Conservation (phyloP, 2,797 vertebrate genomes). For the Rhyacichthys aspro region DNA sequence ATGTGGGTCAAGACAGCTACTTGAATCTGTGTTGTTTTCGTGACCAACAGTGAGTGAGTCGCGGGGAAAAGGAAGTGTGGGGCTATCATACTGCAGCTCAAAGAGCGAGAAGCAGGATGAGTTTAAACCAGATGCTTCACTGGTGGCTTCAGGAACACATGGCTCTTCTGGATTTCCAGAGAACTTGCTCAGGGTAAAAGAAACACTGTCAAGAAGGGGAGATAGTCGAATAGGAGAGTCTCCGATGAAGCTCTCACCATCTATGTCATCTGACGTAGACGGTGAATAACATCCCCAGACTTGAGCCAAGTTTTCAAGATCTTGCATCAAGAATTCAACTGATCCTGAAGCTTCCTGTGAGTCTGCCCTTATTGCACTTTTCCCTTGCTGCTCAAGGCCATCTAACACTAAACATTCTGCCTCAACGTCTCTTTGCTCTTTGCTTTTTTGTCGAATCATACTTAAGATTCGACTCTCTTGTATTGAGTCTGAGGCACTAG, state of each 20-base stretch:
- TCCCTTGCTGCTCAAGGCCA: constrained; percentile 94
- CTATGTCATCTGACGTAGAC: constrained; percentile 94
- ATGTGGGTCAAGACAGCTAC: constrained; percentile 92
- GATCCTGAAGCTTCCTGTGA: constrained; percentile 88
- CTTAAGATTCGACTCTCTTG: constrained; percentile 99
- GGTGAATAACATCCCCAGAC: constrained; percentile 98
- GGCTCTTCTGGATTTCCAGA: constrained; percentile 87
- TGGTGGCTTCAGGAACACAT: constrained; percentile 85
- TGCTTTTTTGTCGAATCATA: constrained; percentile 98
- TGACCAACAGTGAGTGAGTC: constrained; percentile 89
- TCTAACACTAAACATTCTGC: constrained; percentile 98
- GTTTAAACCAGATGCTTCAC: constrained; percentile 89
- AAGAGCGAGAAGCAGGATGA: constrained; percentile 97
- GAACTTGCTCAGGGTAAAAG: constrained; percentile 86
- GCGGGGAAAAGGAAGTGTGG: constrained; percentile 92
- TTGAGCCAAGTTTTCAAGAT: constrained; percentile 93
- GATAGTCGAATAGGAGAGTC: constrained; percentile 93
- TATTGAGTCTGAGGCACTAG: constrained; percentile 99
- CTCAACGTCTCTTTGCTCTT: constrained; percentile 92
- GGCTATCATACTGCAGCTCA: constrained; percentile 98
- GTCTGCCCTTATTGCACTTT: constrained; percentile 99
- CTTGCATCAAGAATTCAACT: constrained; percentile 91
- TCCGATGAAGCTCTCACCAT: constrained; percentile 94
- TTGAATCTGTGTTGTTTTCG: constrained; percentile 89
- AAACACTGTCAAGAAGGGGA: constrained; percentile 87